Evolutionary conservation across 2,888 invertebrate genomes (phyloP).

Genomic region (Heliconius ismenius): DNA sequence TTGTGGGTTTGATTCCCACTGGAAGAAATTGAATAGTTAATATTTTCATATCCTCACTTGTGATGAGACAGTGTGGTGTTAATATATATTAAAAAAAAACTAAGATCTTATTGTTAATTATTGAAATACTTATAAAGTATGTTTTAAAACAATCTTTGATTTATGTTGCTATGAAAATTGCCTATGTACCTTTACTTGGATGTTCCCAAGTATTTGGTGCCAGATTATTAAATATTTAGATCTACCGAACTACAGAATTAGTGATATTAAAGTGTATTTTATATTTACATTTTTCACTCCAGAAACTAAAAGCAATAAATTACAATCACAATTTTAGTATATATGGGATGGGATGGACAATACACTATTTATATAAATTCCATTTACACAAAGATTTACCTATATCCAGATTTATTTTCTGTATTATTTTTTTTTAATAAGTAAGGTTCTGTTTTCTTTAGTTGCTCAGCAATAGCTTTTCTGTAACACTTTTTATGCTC

Average conservation of each 20-base stretch:
- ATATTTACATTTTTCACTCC: not conserved
- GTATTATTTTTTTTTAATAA: conserved; percentile 52
- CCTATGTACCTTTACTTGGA: too few species aligned
- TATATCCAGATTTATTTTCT: not conserved
- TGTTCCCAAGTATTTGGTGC: not conserved
- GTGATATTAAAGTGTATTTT: not conserved
- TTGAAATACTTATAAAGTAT: too few species aligned
- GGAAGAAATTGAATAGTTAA: too few species aligned
- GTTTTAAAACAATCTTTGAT: too few species aligned
- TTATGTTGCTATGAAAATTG: too few species aligned
- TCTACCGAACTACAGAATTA: too few species aligned
- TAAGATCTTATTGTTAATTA: too few species aligned
- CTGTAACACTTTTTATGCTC: conserved; percentile 51
- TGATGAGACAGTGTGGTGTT: too few species aligned
- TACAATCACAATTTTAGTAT: not conserved
- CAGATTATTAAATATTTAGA: not conserved
- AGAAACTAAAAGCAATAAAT: not conserved
- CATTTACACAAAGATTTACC: conserved; percentile 8
- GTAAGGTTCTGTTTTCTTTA: conserved; percentile 61
- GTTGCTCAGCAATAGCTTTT: conserved; percentile 51
- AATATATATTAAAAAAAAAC: too few species aligned
- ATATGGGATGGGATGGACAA: not conserved
- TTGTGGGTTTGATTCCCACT: too few species aligned
- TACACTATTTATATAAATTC: not conserved
- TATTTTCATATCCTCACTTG: too few species aligned